Percentiles rank a stretch among this genome's conserved stretches.
Conservation (phyloP, 92 coral and sea anemone species). For the Heteractis magnifica region DNA sequence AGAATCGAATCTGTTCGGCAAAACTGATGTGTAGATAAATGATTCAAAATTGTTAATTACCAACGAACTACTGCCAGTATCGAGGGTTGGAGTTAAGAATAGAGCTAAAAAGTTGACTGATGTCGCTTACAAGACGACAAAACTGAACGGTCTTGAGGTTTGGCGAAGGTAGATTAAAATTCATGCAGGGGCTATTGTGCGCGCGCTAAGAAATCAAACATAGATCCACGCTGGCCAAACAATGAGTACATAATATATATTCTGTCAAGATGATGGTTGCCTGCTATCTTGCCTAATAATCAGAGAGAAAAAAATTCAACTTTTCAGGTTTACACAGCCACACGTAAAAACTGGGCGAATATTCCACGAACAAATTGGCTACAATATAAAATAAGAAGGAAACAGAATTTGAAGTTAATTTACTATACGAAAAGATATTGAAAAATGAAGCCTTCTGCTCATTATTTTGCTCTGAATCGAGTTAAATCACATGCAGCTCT, state of each 20-base stretch:
- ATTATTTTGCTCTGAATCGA: too few species aligned
- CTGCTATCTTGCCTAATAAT: conserved; percentile 1
- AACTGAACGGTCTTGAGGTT: neutral
- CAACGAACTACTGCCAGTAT: neutral
- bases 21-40: neutral
- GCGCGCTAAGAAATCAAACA: neutral
- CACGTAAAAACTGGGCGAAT: neutral
- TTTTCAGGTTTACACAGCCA: neutral
- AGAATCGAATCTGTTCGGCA: neutral
- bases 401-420: neutral
- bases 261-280: neutral
- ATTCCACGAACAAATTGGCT: neutral
- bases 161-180: neutral
- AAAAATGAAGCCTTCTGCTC: neutral
- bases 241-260: neutral
- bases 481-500: neutral
- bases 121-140: neutral
- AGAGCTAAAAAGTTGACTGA: neutral
- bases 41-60: neutral
- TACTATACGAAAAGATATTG: neutral
- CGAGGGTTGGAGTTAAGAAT: neutral
- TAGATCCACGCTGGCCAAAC: neutral
- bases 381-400: neutral
- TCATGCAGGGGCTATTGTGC: neutral
- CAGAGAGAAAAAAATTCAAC: neutral